Evolutionary conservation across 2,113 vertebrate species (phyloP).

Genomic region (Monopterus albus): DNA sequence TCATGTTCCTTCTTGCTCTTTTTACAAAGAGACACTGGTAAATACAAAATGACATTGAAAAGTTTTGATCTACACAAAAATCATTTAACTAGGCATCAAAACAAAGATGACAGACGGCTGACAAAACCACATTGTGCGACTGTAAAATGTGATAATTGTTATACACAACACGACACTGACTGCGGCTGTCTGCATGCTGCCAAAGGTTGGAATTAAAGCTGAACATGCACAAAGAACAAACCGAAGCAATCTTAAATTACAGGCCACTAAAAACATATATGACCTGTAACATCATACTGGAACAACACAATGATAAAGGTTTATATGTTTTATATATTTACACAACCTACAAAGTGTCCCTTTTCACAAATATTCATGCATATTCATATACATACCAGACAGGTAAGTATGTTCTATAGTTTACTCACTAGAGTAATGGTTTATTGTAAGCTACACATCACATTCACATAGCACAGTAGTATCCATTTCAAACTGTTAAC

Average conservation of each 20-base stretch:
- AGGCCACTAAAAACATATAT: neutral
- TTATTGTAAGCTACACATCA: too few species aligned
- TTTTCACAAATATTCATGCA: too few species aligned
- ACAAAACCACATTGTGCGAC: constrained; percentile 1
- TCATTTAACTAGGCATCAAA: neutral
- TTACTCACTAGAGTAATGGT: too few species aligned
- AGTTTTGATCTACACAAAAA: neutral
- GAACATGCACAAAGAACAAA: neutral
- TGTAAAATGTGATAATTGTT: constrained; percentile 25
- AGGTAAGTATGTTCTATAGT: too few species aligned
- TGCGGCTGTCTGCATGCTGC: neutral
- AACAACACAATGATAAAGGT: too few species aligned
- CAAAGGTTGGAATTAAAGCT: neutral
- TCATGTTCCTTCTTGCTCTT: neutral
- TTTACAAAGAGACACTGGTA: neutral
- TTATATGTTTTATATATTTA: too few species aligned
- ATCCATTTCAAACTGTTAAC: too few species aligned
- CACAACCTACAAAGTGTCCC: too few species aligned
- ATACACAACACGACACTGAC: neutral
- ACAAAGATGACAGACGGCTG: neutral
- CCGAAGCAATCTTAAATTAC: neutral
- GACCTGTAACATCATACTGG: too few species aligned
- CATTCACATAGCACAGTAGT: too few species aligned
- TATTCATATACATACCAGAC: too few species aligned
- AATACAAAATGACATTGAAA: neutral